Evolutionary conservation across 2,797 vertebrate species (phyloP), one percentile per base, ranked within the genome.

Genomic region (Protonibea diacanthus): DNA sequence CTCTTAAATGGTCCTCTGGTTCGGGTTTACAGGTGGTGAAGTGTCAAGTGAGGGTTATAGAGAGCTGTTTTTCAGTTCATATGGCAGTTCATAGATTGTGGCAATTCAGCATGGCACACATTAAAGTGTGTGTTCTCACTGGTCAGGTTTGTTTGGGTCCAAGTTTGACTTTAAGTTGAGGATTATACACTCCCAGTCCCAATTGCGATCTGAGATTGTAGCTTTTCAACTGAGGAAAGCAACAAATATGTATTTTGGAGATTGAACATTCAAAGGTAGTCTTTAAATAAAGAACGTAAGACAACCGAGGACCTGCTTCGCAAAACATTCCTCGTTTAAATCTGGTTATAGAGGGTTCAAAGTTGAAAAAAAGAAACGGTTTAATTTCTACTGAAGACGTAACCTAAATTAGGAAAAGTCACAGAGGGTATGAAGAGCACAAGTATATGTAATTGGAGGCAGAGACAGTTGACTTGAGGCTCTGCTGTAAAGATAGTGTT

Each of bases 21-120:
- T 71, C 45, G 23, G 20, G 55, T 65, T 71, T 10, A 23, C 17
- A 27, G 44, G 52, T 71, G 23, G 13, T 40, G 14, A 56, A n/a
- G 20, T 20, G 63, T 47, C n/a, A 9, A 23, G n/a, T 59, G 51
- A 61, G 14, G 27, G 3, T 2, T 60, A 38, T 56, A 25, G 10
- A 48, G 5, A 58, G 29, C 79, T 84, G 66, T 86, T 80, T 21
- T 55, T 81, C 44, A 63, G 45, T 68, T 74, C 73, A 68, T 80
- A 63, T 74, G 81, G 81, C 83, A 84, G 74, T 80, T 85, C 6
- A 51, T 52, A 76, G 55, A 74, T 71, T 72, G 27, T 83, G 61
- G 64, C 59, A 71, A 59, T 80, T 38, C 17, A 60, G 59, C 11
- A 48, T 82, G 71, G 84, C 73, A 33, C 8, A 33, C 33, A 81